A percentile compares a stretch with the other conserved stretches of the same genome.
These are phyloP conservation scores for Ploceus nigricollis DNA, from an alignment of 2,113 vertebrate species.

Conservation along the genomic window DNA sequence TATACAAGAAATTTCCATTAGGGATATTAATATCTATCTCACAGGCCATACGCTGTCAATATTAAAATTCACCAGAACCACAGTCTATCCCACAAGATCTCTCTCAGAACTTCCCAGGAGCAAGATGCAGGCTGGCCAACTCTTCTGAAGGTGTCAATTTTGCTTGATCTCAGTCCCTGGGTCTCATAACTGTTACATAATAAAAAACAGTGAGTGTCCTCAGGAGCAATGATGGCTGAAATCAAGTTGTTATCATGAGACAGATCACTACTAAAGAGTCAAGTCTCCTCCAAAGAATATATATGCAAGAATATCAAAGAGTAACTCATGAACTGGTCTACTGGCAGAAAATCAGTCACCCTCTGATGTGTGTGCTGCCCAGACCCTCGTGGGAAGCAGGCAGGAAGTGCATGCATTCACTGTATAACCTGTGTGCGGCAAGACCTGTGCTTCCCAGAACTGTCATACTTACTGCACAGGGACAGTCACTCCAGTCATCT, in stretches of 20 bases:
- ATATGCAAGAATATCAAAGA: background rate
- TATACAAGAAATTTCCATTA: background rate
- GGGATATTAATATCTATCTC: background rate
- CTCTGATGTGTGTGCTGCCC: background rate
- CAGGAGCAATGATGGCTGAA: background rate
- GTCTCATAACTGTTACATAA: background rate
- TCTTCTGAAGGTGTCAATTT: background rate
- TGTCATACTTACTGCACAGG: background rate
- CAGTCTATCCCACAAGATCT: background rate
- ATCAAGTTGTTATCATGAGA: background rate
- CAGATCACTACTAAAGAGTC: background rate
- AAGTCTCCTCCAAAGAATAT: background rate
- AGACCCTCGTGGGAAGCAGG: background rate
- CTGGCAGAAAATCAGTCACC: conserved; percentile 50
- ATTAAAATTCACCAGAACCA: background rate
- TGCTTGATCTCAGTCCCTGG: background rate
- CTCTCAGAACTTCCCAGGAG: background rate
- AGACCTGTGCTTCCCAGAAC: conserved; percentile 15
- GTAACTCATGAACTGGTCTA: background rate
- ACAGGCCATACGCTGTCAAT: background rate
- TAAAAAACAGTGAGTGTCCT: background rate
- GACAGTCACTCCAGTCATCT: background rate
- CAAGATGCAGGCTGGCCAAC: background rate
- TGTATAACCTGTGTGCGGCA: background rate
- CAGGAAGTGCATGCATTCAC: conserved; percentile 13